Base-by-base conservation (phyloP, 2,888 invertebrate genomes). In the Oligia strigilis region DNA sequence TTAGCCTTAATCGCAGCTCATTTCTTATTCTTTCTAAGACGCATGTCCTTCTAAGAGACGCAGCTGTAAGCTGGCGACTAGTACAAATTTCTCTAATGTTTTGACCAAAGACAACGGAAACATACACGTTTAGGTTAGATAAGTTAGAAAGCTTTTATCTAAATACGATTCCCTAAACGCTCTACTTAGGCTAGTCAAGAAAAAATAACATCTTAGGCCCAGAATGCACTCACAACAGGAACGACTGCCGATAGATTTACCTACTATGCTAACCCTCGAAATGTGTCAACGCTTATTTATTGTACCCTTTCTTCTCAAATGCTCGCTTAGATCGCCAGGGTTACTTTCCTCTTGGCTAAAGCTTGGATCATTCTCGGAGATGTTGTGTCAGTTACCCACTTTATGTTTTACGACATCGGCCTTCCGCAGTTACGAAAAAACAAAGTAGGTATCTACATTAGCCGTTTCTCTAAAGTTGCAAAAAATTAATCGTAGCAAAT, bases 91-190 rank as follows among this genome's bases (percentile, higher is more conserved):
- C 65, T 64, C 49, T 70, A 76, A 77, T 75, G 69, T 82, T 84
- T 79, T 79, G 49, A 79, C 60, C 52, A 77, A 77, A 62, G 80
- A 77, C n/a, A 70, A 72, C 58, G 65, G 58, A 78, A 81, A 80
- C 74, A 73, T n/a, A 80, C 71, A 78, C 60, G 60, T 82, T 77
- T 65, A 78, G 75, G 78, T 76, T 66, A 77, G 36, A 78, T 74
- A 79, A 80, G 46, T 71, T 76, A 40, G 65, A 70, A 87, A 49
- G 81, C 83, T 88, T 88, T 85, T 88, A 88, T 88, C 78, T 75
- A 83, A 88, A 85, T 78, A 85, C 72, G 74, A 81, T 66, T 81
- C 60, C 76, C 70, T 79, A 78, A 84, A 80, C 62, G 77, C 55
- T 77, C 70, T 73, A 80, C 66, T 71, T 52, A 71, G 77, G 66